Base-by-base conservation (phyloP, 2,888 invertebrate genomes). In the Polylopha cassiicola region DNA sequence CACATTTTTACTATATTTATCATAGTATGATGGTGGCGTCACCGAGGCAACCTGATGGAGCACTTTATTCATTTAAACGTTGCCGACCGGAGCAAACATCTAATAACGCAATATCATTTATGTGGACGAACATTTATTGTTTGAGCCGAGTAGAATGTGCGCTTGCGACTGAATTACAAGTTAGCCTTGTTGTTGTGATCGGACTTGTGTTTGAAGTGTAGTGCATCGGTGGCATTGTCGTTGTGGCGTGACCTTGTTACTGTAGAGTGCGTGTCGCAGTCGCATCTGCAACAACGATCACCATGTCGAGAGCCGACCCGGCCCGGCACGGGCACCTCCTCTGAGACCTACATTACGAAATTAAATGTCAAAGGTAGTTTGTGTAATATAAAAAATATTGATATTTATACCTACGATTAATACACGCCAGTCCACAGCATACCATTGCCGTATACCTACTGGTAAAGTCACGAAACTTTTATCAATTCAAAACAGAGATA, bases 1-100 rank as follows among this genome's bases (percentile, higher is more conserved):
- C 41, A 36, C 49, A 46, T 55, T 58, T 62, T 59, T 59, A 64
- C 54, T 58, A 52, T 53, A 60, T 58, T 56, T 59, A 63, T 64
- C 53, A 58, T 55, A 28, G 42, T 17, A 9, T n/a, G 18, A 31
- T 26, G 33, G 18, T 47, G 43, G 44, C 55, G 55, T 61, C 61
- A 61, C 46, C 50, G 44, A 44, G 47, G 43, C 53, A 48, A 48
- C 36, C 51, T 53, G 51, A 54, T 55, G 50, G 44, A 48, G 18
- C 9, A 31, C 31, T 30, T 27, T 36, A 43, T 46, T 50, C 47
- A 53, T 47, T 49, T 44, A 39, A 44, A 28, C 37, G 45, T 41
- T 37, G 37, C 37, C 42, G 30, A 21, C 32, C 32, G 30, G 38
- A 28, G 43, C 41, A 31, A 31, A 39, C 39, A 30, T 39, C 36